Evolutionary conservation across 2,797 vertebrate species (phyloP), one percentile per base, ranked within the genome.

Genomic region (Gymnothorax javanicus): DNA sequence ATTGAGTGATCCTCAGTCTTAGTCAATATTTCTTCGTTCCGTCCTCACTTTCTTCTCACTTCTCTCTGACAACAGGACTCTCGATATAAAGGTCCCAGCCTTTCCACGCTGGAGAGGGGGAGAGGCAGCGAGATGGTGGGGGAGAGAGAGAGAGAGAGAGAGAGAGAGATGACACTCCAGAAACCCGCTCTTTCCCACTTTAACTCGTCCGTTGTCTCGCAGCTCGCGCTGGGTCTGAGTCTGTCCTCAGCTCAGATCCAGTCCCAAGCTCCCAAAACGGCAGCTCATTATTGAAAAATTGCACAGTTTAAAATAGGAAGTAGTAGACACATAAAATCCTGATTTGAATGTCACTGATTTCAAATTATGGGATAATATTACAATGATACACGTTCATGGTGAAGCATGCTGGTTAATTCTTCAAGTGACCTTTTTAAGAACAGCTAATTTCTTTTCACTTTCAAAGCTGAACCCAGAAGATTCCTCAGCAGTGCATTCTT

Each of bases 41-140:
- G 73, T 27, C 33, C 7, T 33, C 50, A 84, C 86, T 82, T 86
- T 69, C 52, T 52, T 7, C 43, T 60, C 13, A n/a, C 64, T 58
- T 23, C 25, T 62, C 25, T 75, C 50, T 69, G 85, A 69, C 59
- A 86, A 50, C 56, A 27, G 56, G 57, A 83, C 56, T 59, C 54
- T 15, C 43, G 59, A n/a, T 23, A n/a, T 23, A 82, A 62, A 59
- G 25, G 75, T 59, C 52, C 50, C 85, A 64, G 59, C 79, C 56
- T 57, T 54, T 79, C 75, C 17, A 23, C 50, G 75, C 75, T 54
- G 3, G 56, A 59, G 25, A 11, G 56, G 27, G 25, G 15, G 54
- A 83, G 81, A 25, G 54, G 56, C 8, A 56, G 77, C n/a, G 54
- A 81, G 77, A 81, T 50, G 58, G n/a, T 75, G 52, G 75, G 27